Percentiles rank a stretch among this genome's conserved stretches.
These are phyloP conservation scores for Amphimedon queenslandica DNA, from an alignment of 37 sponge, comb jelly and placozoan species.

Conservation along the genomic window DNA sequence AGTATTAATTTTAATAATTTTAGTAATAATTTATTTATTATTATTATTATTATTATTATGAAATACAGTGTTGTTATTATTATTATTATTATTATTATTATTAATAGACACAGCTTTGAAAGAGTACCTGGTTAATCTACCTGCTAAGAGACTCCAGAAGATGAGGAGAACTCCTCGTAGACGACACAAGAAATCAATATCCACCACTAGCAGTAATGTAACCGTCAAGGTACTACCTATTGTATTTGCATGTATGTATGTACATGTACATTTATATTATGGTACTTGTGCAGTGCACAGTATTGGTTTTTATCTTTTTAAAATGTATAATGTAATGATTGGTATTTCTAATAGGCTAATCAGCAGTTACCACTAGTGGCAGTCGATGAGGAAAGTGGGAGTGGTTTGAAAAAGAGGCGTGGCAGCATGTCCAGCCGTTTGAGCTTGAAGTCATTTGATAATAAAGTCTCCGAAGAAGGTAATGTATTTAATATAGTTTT, in stretches of 20 bases:
- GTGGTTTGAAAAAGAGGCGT: background rate
- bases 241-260: background rate
- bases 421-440: background rate
- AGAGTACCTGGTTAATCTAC: constrained; percentile 47
- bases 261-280: no score
- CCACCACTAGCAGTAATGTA: no score
- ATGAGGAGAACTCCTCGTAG: constrained; percentile 10
- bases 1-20: constrained; percentile 17
- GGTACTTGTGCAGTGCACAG: no score
- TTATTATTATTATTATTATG: no score
- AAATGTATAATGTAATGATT: no score
- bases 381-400: background rate
- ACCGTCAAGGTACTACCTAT: background rate
- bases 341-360: no score
- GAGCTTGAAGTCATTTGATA: background rate
- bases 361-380: background rate
- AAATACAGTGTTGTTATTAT: no score
- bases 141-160: constrained; percentile 9
- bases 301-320: no score
- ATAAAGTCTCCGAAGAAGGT: no score
- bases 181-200: background rate
- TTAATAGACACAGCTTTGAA: constrained; percentile 38
- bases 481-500: no score
- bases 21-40: no score
- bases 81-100: no score